phyloP scores from a whole-genome alignment of 2,888 invertebrate species.

The Coelopa pilipes region DNA sequence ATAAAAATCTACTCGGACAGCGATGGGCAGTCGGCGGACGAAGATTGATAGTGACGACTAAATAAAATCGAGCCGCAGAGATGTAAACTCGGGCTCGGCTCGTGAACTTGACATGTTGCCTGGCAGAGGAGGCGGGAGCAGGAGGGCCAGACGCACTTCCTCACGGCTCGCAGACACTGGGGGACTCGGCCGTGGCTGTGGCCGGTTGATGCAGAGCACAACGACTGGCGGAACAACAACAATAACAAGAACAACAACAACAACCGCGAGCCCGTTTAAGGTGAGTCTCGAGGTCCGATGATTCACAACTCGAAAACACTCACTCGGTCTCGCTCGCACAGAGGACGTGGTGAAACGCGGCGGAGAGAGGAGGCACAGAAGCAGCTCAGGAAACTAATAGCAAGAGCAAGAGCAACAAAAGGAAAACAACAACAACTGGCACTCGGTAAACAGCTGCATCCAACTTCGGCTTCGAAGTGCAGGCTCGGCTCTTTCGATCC shows the following conservation, averaged over 20 bases:
- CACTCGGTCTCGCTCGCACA: constrained; percentile 2
- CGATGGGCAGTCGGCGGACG: too few species aligned
- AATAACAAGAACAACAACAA: not conserved
- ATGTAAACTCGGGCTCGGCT: too few species aligned
- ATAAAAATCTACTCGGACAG: too few species aligned
- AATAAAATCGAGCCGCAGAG: too few species aligned
- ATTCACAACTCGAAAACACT: constrained; percentile 28
- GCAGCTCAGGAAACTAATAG: constrained; percentile 18
- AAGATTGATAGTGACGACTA: too few species aligned
- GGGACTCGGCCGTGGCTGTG: not conserved
- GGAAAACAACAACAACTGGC: constrained; percentile 20
- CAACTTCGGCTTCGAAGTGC: constrained; percentile 33
- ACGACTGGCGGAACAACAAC: not conserved
- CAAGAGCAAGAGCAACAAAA: constrained; percentile 14
- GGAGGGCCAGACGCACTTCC: too few species aligned
- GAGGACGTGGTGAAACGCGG: not conserved
- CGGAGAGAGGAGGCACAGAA: constrained; percentile 21
- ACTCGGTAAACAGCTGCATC: constrained; percentile 36
- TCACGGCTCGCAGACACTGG: not conserved
- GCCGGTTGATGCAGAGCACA: not conserved
- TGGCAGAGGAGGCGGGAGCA: too few species aligned
- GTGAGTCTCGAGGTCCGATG: constrained; percentile 24
- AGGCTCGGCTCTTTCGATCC: constrained; percentile 21
- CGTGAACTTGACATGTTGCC: too few species aligned
- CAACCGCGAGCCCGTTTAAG: constrained; percentile 32